A percentile compares a stretch with the other conserved stretches of the same genome.
phyloP scores from a whole-genome alignment of 2,888 invertebrate genomes.

The Torymus texanus region DNA sequence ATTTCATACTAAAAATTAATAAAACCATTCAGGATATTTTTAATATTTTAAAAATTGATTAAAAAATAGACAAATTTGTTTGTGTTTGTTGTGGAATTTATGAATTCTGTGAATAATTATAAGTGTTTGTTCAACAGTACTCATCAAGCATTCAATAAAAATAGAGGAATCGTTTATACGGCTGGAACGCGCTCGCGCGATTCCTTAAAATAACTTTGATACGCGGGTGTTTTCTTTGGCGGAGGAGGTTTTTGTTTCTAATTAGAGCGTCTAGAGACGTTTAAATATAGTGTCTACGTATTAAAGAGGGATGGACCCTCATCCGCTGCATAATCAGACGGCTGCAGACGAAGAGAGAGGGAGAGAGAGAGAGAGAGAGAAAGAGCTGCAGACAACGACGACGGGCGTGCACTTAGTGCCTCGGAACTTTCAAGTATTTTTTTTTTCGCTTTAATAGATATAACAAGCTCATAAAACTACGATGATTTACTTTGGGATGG shows the following conservation, averaged over 20 bases:
- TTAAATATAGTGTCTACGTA: conserved; percentile 39
- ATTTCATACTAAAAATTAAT: too few relatives aligned
- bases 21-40: too few relatives aligned
- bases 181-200: background rate
- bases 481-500: background rate
- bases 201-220: conserved; percentile 1
- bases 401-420: conserved; percentile 10
- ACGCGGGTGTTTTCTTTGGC: conserved; percentile 7
- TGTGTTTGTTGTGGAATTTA: too few relatives aligned
- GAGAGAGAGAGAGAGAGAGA: too few relatives aligned
- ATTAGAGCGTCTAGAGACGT: conserved; percentile 38
- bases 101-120: too few relatives aligned
- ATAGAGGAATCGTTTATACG: too few relatives aligned
- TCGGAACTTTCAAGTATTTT: conserved; percentile 5
- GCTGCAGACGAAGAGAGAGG: conserved; percentile 1
- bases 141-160: too few relatives aligned
- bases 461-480: conserved; percentile 4
- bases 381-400: background rate
- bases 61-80: too few relatives aligned
- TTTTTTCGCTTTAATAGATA: background rate
- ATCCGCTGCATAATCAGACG: conserved; percentile 42
- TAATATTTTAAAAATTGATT: too few relatives aligned
- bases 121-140: too few relatives aligned
- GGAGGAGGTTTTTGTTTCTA: conserved; percentile 29
- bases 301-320: conserved; percentile 50